Percentiles rank a stretch among this genome's conserved stretches.
Conservation (phyloP, 37 sponge, comb jelly and placozoan species). For the Trichoplax adhaerens region DNA sequence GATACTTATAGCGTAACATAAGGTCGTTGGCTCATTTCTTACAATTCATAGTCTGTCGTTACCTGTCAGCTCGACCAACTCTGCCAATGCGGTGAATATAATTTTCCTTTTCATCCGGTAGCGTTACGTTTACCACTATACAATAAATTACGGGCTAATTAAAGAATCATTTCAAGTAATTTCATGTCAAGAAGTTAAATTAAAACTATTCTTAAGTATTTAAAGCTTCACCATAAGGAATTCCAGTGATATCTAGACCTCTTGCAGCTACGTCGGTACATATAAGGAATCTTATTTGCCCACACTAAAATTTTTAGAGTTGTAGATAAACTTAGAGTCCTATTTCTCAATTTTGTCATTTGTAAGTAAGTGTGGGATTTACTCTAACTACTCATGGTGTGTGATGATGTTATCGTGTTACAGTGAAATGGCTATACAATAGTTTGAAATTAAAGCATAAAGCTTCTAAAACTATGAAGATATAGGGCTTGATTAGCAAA, state of each 20-base stretch:
- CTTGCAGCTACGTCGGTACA: slow-evolving; percentile 96
- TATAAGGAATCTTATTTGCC: slow-evolving; percentile 71
- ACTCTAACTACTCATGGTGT: too few relatives aligned
- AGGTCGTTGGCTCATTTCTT: background rate
- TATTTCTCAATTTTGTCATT: too few relatives aligned
- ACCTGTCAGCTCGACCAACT: slow-evolving; percentile 66
- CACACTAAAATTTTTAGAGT: background rate
- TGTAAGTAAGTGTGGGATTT: too few relatives aligned
- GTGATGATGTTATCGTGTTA: too few relatives aligned
- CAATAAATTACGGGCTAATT: background rate
- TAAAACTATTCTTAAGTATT: background rate
- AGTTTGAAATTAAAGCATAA: too few relatives aligned
- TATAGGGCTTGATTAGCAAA: background rate
- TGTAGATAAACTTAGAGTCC: too few relatives aligned
- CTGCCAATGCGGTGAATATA: slow-evolving; percentile 84
- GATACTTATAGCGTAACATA: too few relatives aligned
- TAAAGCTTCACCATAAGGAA: slow-evolving; percentile 47
- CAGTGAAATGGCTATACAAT: too few relatives aligned
- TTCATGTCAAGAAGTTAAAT: background rate
- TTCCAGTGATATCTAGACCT: slow-evolving; percentile 85
- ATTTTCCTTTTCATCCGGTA: slow-evolving; percentile 88
- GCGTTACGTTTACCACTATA: slow-evolving; percentile 74
- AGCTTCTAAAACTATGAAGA: too few relatives aligned
- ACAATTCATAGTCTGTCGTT: background rate
- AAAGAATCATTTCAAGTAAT: background rate